Base-by-base conservation (phyloP, 2,888 invertebrate species). In the Chrysomela aeneicollis region DNA sequence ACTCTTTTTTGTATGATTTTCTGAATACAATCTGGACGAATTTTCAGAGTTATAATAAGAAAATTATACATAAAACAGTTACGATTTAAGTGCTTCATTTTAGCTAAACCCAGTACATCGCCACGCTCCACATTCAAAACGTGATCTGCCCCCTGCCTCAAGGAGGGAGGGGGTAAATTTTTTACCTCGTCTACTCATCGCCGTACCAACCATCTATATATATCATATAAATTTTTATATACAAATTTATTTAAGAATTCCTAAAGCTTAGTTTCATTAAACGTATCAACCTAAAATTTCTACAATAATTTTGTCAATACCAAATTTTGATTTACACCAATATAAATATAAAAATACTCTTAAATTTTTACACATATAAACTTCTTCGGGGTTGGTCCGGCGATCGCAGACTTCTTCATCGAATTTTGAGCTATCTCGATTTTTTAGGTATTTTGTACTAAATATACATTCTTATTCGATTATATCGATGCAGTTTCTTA, bases 181-280 rank as follows among this genome's bases (percentile, higher is more conserved):
- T 2, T 42, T 15, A n/a, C 42, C n/a, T 6, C 3, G 42, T 15
- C 42, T 42, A 15, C 81, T 82, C 82, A 79, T 79, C 79, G 79
- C 79, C 80, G 75, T 79, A 79, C 73, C 76, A 73, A 80, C 82
- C 85, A 82, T 83, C 83, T 85, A 84, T 86, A 85, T 85, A 85
- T 85, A 85, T 85, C 85, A 85, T 86, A 86, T 86, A 86, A 85
- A 85, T 86, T 86, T 86, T 85, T 88, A 86, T 88, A 88, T 88
- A 88, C 88, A 88, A 87, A 87, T 87, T 87, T 78, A 83, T 87
- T 87, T 87, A 87, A 87, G 88, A 82, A 88, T 83, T 86, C 87
- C 88, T 88, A 88, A 88, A 87, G 84, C 84, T 83, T 87, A 87
- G 86, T 84, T 87, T 86, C 59, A 87, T 82, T 82, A 82, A 82